These are phyloP conservation scores for Rhyacophila evoluta DNA, from an alignment of 2,888 invertebrate species.

Conservation along the genomic window DNA sequence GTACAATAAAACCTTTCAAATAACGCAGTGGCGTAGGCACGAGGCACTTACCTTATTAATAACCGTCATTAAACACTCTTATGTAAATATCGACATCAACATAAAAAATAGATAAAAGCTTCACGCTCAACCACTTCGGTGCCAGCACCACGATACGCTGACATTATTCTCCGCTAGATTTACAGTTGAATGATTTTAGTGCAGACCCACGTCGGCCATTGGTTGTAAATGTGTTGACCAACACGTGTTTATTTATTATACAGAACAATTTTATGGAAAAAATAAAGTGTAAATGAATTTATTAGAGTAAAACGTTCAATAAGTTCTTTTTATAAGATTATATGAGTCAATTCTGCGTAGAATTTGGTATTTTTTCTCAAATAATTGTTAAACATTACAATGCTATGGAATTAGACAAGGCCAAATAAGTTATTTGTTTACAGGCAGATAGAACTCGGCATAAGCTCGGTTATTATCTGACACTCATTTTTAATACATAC, in stretches of 20 bases:
- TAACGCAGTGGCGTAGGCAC: not conserved
- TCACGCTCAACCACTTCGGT: not conserved
- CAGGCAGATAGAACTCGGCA: no score
- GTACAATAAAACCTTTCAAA: not conserved
- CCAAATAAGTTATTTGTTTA: no score
- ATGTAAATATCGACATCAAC: constrained; percentile 22
- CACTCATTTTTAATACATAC: no score
- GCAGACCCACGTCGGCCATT: not conserved
- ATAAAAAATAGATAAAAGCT: constrained; percentile 24
- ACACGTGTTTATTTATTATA: not conserved
- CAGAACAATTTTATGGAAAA: not conserved
- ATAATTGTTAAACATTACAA: no score
- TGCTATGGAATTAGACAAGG: no score
- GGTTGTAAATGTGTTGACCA: not conserved
- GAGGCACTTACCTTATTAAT: constrained; percentile 22
- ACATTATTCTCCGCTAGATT: not conserved
- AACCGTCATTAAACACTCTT: constrained; percentile 15
- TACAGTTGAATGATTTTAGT: constrained; percentile 4
- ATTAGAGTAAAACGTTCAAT: no score
- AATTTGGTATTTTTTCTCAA: no score
- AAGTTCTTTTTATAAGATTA: no score
- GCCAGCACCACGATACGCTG: not conserved
- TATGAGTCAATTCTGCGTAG: no score
- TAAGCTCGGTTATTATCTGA: no score
- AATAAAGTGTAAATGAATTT: no score